A percentile compares a stretch with the other conserved stretches of the same genome.
Conservation (phyloP, 2,113 vertebrate species). For the Nyctibius bracteatus region DNA sequence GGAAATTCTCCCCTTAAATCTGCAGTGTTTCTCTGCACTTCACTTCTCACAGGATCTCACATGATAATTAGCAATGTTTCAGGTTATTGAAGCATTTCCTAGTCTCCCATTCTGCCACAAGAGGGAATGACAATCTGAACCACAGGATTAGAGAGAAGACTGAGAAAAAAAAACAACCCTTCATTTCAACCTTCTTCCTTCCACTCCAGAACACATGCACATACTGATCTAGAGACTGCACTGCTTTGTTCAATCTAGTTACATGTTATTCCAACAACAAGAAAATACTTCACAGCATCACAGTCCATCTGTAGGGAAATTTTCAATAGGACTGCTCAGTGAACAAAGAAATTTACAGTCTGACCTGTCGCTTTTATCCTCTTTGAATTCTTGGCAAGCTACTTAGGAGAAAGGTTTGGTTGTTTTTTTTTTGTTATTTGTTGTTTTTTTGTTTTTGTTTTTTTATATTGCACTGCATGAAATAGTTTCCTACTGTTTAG, state of each 20-base stretch:
- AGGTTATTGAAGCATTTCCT: conserved; percentile 15
- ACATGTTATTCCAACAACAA: neutral
- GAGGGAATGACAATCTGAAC: neutral
- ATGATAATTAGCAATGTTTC: conserved; percentile 51
- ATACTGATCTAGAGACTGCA: neutral
- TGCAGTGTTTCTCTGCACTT: neutral
- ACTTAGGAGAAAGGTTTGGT: neutral
- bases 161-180: neutral
- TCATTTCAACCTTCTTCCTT: neutral
- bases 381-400: neutral
- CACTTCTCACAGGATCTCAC: conserved; percentile 22
- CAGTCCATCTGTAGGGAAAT: neutral
- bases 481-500: neutral
- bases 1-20: neutral
- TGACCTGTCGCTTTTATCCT: neutral
- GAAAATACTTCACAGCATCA: neutral
- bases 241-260: neutral
- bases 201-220: neutral
- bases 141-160: neutral
- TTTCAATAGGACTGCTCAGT: neutral
- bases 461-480: neutral
- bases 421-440: neutral
- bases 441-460: neutral
- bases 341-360: neutral
- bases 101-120: neutral